Evolutionary conservation across 2,113 vertebrate genomes (phyloP).

Genomic region (Dicentrarchus labrax): DNA sequence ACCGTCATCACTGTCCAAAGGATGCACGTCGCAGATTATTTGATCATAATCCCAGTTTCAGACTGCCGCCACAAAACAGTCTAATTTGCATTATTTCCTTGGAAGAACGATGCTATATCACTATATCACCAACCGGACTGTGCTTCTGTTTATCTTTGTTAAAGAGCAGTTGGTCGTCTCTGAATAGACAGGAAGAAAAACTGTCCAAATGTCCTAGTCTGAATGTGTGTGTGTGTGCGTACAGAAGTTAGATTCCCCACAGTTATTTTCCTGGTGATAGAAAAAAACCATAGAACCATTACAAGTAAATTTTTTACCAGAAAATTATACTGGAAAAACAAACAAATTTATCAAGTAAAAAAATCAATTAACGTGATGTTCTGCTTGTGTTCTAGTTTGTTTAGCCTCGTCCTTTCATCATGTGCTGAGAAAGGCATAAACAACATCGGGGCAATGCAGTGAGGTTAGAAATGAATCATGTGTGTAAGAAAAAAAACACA

Average conservation of each 20-base stretch:
- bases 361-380: conserved; percentile 28
- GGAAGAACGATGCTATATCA: neutral
- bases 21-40: neutral
- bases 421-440: conserved; percentile 36
- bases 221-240: conserved; percentile 2
- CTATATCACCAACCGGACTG: too few species aligned
- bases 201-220: neutral
- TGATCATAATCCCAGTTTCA: neutral
- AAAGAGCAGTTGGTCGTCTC: neutral
- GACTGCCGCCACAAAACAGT: neutral
- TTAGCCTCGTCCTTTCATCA: conserved; percentile 37
- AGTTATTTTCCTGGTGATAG: neutral
- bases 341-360: conserved; percentile 6
- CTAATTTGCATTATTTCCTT: neutral
- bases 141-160: neutral
- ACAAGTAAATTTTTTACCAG: conserved; percentile 8
- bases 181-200: conserved; percentile 21
- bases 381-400: conserved; percentile 28
- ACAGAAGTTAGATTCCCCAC: neutral
- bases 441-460: conserved; percentile 15
- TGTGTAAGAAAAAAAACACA: conserved; percentile 33
- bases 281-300: neutral
- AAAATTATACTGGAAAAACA: conserved; percentile 28
- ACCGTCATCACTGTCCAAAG: neutral
- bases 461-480: conserved; percentile 47